Base-by-base conservation (phyloP, 2,113 vertebrate genomes). In the Brachyhypopomus gauderio region DNA sequence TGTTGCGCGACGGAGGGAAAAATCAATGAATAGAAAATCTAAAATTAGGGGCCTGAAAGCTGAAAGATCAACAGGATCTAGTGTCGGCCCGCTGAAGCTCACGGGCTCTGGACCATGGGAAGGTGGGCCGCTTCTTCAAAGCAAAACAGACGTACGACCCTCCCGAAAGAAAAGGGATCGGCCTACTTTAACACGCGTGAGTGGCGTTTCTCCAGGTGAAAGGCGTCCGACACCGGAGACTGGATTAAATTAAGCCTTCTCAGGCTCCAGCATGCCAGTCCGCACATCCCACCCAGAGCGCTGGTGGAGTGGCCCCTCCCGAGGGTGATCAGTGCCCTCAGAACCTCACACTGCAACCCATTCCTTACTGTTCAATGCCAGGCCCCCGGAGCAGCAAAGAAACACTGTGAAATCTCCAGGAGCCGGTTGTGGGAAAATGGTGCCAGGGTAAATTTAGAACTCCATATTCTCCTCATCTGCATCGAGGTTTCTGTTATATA, bases 11-110 rank as follows among this genome's bases (percentile, higher is more conserved):
- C 48, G 22, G 11, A 3, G 12, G n/a, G 27, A 52, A 74, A 56
- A 75, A 85, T 84, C 83, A 69, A 85, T 85, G 80, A n/a, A 52
- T 2, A 22, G 75, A 77, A 82, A 77, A 38, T 34, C 80, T 82
- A 78, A 84, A 86, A 86, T 82, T 86, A 80, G 79, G 72, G 58
- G 20, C 1, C 62, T 52, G 75, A 71, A 63, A 55, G 67, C 19
- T 14, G 25, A 59, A 78, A 79, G 75, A 84, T 82, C 79, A 69
- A 72, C 70, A 48, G 3, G 60, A 84, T 82, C 85, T 75, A 77
- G 41, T 81, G 25, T 17, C 64, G 20, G 36, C 48, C 55, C 70
- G 62, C 23, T 14, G 72, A 72, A 36, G 22, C 4, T 14, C 22
- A 16, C 48, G 14, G 48, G 71, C 69, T 55, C 74, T 20, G 60